Evolutionary conservation across 2,888 invertebrate genomes (phyloP), one percentile per base, ranked within the genome.

Genomic region (Rhopalosiphum nymphaeae): DNA sequence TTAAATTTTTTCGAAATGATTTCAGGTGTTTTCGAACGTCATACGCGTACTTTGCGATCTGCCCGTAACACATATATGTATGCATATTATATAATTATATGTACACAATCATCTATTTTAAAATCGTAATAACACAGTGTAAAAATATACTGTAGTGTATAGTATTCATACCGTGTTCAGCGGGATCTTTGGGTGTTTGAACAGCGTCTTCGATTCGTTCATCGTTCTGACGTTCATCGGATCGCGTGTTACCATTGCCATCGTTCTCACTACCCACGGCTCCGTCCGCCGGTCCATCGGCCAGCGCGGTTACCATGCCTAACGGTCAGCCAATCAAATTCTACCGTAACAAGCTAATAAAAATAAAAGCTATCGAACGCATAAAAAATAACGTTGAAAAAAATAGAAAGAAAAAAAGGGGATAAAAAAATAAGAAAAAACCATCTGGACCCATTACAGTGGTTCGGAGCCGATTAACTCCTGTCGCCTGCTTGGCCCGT

Each of bases 301-400:
- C 84, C 94, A 61, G 90, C 85, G 94, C 53, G 85, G 93, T 93
- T 84, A 93, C 93, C 89, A 93, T 89, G 93, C 93, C 93, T 93
- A 93, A 94, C 89, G 94, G 94, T 94, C 94, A 94, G 94, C 94
- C 94, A 94, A 94, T 94, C 94, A 91, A 94, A 94, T 94, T 94
- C 94, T 90, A 94, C 90, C 94, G 89, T 94, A 94, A 94, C 90
- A 91, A 93, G 94, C 94, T 94, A 94, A 94, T 94, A 89, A 90
- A 94, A 92, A 87, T 91, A 93, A 93, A 94, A 90, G 94, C 94
- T 94, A 94, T 91, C 94, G 94, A 90, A 94, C 90, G 85, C 94
- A 57, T 91, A 90, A 84, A 78, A 78, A 89, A 42, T 78, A 36
- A 78, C n/a, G 57, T 87, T 87, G 26, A 42, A 46, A 86, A 86